Conservation (phyloP, 2,797 vertebrate species). For the Liasis olivaceus region DNA sequence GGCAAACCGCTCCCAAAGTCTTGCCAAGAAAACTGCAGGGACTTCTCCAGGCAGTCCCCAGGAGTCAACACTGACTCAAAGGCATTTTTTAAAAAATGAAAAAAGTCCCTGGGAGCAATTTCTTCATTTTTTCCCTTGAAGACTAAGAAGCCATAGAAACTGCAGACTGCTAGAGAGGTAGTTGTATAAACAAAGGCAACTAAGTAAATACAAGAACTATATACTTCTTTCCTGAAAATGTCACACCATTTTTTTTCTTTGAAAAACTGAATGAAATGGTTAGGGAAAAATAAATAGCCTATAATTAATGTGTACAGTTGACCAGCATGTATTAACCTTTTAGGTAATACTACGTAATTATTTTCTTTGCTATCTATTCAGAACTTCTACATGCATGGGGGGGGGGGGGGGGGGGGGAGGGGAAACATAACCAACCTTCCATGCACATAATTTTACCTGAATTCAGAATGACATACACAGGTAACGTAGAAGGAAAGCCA, state of each 20-base stretch:
- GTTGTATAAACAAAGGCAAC: background rate
- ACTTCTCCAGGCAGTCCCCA: background rate
- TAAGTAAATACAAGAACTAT: background rate
- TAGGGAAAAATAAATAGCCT: background rate
- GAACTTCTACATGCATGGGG: background rate
- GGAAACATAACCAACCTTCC: background rate
- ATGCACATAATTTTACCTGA: background rate
- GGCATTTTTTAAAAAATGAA: background rate
- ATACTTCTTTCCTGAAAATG: background rate
- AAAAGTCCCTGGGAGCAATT: too few species aligned
- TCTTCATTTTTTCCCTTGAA: background rate
- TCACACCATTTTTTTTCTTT: background rate
- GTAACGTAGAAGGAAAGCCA: background rate
- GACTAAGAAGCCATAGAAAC: background rate
- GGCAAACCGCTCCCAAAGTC: too few species aligned
- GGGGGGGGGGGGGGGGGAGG: too few species aligned
- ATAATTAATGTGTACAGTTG: background rate
- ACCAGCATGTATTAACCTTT: background rate
- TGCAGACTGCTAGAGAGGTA: background rate
- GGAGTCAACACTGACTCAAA: background rate
- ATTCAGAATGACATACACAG: background rate
- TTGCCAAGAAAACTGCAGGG: too few species aligned
- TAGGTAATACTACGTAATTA: background rate
- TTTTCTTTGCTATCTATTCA: background rate
- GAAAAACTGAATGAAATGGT: background rate